phyloP scores from a whole-genome alignment of 2,797 vertebrate species.

The Cyclura pinguis region DNA sequence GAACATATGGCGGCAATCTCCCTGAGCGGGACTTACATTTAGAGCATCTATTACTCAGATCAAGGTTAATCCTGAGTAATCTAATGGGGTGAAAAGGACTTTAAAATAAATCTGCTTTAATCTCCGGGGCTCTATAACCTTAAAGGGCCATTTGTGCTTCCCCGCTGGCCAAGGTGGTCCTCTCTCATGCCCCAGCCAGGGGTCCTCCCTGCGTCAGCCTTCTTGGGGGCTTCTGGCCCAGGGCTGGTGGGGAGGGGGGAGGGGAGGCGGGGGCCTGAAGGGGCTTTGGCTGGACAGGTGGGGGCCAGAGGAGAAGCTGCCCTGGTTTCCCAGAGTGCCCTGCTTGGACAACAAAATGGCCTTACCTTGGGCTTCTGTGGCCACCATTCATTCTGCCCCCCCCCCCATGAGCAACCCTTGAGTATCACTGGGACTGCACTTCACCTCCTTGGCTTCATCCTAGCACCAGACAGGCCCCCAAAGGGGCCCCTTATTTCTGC shows the following conservation, averaged over 20 bases:
- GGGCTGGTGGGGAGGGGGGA: background rate
- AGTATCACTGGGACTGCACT: background rate
- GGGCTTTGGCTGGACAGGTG: background rate
- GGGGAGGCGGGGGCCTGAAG: background rate
- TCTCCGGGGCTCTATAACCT: slow-evolving; percentile 62
- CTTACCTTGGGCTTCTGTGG: background rate
- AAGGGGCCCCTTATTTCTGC: background rate
- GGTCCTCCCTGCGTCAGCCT: too few relatives aligned
- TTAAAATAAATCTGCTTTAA: slow-evolving; percentile 71
- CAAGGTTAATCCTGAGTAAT: slow-evolving; percentile 77
- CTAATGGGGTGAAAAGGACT: slow-evolving; percentile 76
- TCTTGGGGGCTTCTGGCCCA: too few relatives aligned
- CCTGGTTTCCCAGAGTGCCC: background rate
- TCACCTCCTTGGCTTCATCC: background rate
- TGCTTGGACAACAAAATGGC: background rate
- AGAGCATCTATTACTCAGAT: slow-evolving; percentile 76
- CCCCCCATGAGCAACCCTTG: background rate
- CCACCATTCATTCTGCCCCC: background rate
- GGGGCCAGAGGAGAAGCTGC: background rate
- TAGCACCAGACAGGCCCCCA: background rate
- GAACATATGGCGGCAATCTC: slow-evolving; percentile 76
- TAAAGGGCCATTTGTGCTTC: slow-evolving; percentile 50
- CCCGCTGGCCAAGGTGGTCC: background rate
- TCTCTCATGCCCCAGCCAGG: background rate
- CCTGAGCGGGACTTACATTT: slow-evolving; percentile 72